Evolutionary conservation across 1,140 invertebrate species (phyloP).

Genomic region (Drosophila albomicans): DNA sequence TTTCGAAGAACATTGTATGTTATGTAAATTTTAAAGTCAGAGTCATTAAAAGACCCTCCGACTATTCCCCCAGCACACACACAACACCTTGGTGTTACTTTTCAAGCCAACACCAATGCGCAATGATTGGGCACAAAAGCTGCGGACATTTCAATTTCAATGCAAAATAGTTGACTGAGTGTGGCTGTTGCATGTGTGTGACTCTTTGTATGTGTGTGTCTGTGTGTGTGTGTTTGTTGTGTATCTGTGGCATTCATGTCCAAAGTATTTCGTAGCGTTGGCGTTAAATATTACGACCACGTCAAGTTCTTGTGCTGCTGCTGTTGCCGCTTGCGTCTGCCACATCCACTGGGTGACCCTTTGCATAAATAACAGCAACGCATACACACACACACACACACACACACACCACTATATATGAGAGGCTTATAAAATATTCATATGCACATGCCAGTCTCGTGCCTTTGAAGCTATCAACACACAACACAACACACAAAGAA

Average conservation of each 20-base stretch:
- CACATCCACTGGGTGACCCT: slow-evolving; percentile 29
- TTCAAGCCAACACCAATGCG: slow-evolving; percentile 8
- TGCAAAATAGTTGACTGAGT: slow-evolving; percentile 68
- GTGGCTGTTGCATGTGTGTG: slow-evolving; percentile 7
- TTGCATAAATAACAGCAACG: slow-evolving; percentile 56
- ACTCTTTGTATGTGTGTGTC: slow-evolving; percentile 13
- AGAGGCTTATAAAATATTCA: slow-evolving; percentile 79
- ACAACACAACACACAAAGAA: slow-evolving; percentile 32
- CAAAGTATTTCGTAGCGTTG: slow-evolving; percentile 37
- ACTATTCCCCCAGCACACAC: not conserved
- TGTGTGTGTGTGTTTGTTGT: not conserved
- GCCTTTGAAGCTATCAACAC: slow-evolving; percentile 62
- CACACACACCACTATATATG: slow-evolving; percentile 27
- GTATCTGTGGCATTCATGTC: slow-evolving; percentile 23
- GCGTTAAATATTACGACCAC: slow-evolving; percentile 67
- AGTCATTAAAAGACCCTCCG: not conserved
- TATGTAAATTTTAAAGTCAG: slow-evolving; percentile 19
- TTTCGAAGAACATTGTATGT: slow-evolving; percentile 1
- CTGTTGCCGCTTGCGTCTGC: slow-evolving; percentile 54
- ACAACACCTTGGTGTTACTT: slow-evolving; percentile 10
- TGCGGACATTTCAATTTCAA: slow-evolving; percentile 75
- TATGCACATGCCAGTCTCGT: slow-evolving; percentile 69
- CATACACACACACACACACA: slow-evolving; percentile 29
- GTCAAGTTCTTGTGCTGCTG: slow-evolving; percentile 38
- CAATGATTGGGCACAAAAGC: slow-evolving; percentile 48